Percentiles rank a stretch among this genome's conserved stretches.
Conservation (phyloP, 53 echinoderm and acorn worm genomes). For the Astropecten irregularis region DNA sequence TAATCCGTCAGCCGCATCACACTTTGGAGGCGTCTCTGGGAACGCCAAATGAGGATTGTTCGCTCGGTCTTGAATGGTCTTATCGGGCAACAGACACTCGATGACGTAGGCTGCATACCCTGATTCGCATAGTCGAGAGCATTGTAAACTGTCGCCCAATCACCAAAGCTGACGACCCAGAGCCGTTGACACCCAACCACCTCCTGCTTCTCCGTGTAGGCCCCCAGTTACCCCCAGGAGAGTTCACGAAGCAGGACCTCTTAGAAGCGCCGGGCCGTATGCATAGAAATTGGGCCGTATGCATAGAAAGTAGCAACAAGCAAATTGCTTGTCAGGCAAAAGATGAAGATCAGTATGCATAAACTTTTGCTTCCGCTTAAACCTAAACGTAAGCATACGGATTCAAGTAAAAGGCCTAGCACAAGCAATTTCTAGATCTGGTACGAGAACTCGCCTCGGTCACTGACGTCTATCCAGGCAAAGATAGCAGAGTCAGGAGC, state of each 20-base stretch:
- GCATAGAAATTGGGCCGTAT: no score
- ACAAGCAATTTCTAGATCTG: no score
- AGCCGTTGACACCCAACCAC: constrained; percentile 31
- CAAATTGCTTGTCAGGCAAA: background rate
- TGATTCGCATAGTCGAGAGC: background rate
- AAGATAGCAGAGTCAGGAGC: background rate
- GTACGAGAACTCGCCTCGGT: background rate
- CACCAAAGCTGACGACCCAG: background rate
- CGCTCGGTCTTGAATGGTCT: background rate
- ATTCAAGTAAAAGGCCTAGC: no score
- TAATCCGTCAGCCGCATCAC: constrained; percentile 59
- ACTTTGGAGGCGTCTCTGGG: background rate
- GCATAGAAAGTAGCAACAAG: no score
- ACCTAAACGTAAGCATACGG: constrained; percentile 8
- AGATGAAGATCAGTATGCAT: no score
- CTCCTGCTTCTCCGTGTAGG: constrained; percentile 8
- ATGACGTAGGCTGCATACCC: background rate
- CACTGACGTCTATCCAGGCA: background rate
- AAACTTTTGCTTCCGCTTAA: background rate
- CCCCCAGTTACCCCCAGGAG: background rate
- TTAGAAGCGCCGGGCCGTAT: constrained; percentile 5
- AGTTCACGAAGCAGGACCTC: background rate
- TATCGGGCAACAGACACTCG: background rate
- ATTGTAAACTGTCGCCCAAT: constrained; percentile 13
- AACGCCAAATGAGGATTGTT: background rate